These are phyloP conservation scores for Ianthella basta DNA, from an alignment of 37 sponge, comb jelly and placozoan species.

Conservation along the genomic window DNA sequence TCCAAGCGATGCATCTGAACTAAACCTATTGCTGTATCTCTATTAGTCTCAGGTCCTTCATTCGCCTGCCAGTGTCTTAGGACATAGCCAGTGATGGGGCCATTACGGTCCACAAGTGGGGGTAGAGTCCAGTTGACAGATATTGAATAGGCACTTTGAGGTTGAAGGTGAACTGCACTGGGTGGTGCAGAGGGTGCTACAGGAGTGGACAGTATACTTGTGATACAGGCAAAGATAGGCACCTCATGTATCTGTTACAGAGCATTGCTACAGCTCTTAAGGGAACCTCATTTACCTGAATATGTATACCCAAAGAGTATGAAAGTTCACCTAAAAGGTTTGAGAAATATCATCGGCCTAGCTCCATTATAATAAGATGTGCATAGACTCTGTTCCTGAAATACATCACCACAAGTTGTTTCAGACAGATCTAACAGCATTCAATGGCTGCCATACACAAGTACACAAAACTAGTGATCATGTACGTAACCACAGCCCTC, in stretches of 20 bases:
- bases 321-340: too few species aligned
- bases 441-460: too few species aligned
- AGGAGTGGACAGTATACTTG: neutral
- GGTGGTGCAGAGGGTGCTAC: slow-evolving; percentile 11
- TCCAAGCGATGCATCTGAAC: too few species aligned
- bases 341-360: too few species aligned
- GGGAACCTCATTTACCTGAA: neutral
- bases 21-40: too few species aligned
- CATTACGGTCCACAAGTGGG: neutral
- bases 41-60: neutral
- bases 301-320: neutral
- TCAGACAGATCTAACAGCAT: too few species aligned
- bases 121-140: neutral
- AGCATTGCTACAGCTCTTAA: neutral
- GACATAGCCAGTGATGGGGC: neutral
- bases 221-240: neutral
- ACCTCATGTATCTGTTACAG: neutral
- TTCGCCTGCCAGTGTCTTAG: neutral
- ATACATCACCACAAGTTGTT: too few species aligned
- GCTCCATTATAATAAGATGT: too few species aligned
- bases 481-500: too few species aligned
- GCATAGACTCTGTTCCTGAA: too few species aligned
- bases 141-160: neutral
- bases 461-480: too few species aligned
- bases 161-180: neutral